Percentiles rank a stretch among this genome's conserved stretches.
These are phyloP conservation scores for Melanocharis versteri DNA, from an alignment of 2,113 vertebrate genomes.

Conservation along the genomic window DNA sequence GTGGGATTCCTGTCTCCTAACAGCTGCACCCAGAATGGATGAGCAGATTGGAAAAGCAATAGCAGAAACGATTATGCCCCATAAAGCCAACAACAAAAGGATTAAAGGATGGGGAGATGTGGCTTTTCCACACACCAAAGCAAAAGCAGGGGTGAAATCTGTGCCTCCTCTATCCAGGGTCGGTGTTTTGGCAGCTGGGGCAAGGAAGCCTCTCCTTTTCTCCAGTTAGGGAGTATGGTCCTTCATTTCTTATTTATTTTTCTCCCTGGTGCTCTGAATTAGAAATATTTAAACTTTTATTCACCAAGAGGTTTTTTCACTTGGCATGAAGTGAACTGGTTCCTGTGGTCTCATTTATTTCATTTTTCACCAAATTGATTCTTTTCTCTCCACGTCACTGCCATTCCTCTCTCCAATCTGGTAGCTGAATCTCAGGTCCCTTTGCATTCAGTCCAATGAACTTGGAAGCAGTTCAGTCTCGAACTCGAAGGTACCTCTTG, in stretches of 20 bases:
- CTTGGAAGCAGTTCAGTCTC: background rate
- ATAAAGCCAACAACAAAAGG: accelerated
- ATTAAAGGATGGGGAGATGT: background rate
- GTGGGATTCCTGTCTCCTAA: background rate
- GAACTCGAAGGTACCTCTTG: background rate
- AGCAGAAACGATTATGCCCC: background rate
- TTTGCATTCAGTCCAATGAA: background rate
- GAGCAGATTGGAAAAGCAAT: background rate
- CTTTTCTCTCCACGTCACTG: background rate
- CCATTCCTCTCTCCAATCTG: background rate
- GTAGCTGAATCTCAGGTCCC: background rate
- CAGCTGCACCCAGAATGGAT: background rate
- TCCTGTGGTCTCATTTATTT: background rate
- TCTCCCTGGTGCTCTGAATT: background rate
- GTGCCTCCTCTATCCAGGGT: background rate
- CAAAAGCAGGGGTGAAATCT: background rate
- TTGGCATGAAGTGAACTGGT: background rate
- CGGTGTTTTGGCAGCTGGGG: background rate
- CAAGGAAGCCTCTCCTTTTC: background rate
- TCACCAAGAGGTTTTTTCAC: background rate
- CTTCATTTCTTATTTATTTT: background rate
- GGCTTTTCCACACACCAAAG: background rate
- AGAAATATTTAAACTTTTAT: background rate
- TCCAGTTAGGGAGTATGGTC: background rate
- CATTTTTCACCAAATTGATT: background rate